Evolutionary conservation across 2,113 vertebrate genomes (phyloP).

Genomic region (Sminthopsis crassicaudata): DNA sequence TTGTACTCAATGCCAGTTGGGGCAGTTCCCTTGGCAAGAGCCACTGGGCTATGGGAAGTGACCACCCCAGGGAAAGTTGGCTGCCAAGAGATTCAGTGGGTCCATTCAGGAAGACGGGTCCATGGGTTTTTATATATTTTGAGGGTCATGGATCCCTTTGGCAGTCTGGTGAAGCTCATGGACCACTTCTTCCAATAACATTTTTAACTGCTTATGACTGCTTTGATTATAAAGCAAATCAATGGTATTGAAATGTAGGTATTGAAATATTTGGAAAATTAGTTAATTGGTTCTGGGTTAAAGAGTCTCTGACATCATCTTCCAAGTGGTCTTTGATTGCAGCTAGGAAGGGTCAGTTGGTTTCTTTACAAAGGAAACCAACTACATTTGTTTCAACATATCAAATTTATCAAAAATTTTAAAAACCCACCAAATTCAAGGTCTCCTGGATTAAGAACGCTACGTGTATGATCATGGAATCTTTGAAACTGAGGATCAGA

Average conservation of each 20-base stretch:
- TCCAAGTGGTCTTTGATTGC: background rate
- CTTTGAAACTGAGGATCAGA: background rate
- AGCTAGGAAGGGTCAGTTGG: background rate
- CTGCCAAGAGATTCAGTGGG: conserved; percentile 36
- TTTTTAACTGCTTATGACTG: background rate
- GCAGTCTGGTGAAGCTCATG: background rate
- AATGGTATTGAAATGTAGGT: background rate
- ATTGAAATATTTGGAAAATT: background rate
- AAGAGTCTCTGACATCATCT: background rate
- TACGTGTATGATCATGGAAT: background rate
- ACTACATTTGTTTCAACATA: background rate
- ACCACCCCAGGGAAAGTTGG: conserved; percentile 29
- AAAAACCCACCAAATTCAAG: background rate
- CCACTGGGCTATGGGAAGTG: conserved; percentile 22
- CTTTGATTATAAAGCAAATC: background rate
- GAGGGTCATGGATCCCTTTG: background rate
- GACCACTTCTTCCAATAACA: background rate
- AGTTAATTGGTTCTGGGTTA: background rate
- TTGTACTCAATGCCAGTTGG: conserved; percentile 50
- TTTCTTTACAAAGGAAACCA: background rate
- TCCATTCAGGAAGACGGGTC: conserved; percentile 37
- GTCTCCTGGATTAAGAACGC: background rate
- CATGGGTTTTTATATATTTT: background rate
- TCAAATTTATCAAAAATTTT: background rate
- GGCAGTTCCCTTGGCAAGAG: conserved; percentile 56